phyloP scores from a whole-genome alignment of 2,888 invertebrate genomes.

The Aspidapion aeneum region DNA sequence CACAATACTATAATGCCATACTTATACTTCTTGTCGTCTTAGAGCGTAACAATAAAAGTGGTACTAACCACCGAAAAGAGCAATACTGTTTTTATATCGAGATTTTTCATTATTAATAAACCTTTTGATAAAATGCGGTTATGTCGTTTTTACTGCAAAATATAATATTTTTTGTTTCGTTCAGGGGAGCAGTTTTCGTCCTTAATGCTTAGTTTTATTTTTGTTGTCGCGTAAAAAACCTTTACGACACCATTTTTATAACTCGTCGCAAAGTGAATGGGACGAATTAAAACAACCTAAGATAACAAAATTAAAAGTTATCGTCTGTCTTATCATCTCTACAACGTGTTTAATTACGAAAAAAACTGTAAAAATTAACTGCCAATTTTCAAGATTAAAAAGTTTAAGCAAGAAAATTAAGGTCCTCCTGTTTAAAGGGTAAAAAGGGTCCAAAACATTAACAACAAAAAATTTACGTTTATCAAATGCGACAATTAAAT shows the following conservation, averaged over 20 bases:
- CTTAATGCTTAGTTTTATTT: not conserved
- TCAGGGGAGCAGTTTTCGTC: not conserved
- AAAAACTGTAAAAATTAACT: not conserved
- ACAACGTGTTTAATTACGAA: not conserved
- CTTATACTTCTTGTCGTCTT: not conserved
- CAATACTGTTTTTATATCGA: not conserved
- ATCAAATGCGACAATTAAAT: too few relatives aligned
- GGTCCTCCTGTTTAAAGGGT: not conserved
- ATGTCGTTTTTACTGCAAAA: not conserved
- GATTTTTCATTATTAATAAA: not conserved
- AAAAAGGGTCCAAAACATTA: too few relatives aligned
- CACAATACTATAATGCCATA: not conserved
- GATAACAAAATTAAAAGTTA: not conserved
- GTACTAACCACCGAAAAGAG: not conserved
- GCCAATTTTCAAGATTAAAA: not conserved
- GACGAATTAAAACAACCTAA: too few relatives aligned
- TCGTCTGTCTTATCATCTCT: not conserved
- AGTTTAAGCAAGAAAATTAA: not conserved
- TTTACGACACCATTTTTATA: not conserved
- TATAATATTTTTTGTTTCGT: not conserved
- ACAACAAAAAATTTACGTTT: too few relatives aligned
- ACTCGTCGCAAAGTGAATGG: not conserved
- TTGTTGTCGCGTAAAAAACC: not conserved
- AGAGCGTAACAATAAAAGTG: not conserved
- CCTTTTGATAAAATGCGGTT: not conserved